phyloP scores from a whole-genome alignment of 2,113 vertebrate genomes.

The Panurus biarmicus region DNA sequence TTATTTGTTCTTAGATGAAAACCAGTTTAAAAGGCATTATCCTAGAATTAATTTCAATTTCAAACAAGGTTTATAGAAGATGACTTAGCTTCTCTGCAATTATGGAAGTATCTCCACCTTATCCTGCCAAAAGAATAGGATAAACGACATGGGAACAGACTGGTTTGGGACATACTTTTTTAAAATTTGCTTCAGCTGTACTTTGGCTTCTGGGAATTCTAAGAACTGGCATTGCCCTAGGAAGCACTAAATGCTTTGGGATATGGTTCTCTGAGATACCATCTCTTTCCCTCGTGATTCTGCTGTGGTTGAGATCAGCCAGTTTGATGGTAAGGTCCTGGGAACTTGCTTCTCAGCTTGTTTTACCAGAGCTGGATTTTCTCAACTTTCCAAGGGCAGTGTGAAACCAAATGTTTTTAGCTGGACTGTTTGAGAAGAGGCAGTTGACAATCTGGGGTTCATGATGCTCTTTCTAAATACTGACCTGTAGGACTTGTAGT shows the following conservation, averaged over 20 bases:
- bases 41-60: not conserved
- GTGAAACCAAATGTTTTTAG: not conserved
- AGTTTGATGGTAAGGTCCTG: not conserved
- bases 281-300: not conserved
- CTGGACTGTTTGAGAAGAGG: not conserved
- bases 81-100: not conserved
- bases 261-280: not conserved
- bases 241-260: not conserved
- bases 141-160: not conserved
- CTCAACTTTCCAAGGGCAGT: not conserved
- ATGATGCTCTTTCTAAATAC: not conserved
- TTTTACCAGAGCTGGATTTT: not conserved
- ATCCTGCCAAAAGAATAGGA: not conserved
- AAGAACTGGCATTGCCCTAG: not conserved
- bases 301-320: not conserved
- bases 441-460: not conserved
- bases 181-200: not conserved
- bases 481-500: not conserved
- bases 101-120: not conserved
- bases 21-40: not conserved
- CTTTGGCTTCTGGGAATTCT: conserved; percentile 3
- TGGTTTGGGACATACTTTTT: not conserved
- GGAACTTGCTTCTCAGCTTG: not conserved
- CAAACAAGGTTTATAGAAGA: not conserved
- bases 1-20: not conserved